A percentile compares a stretch with the other conserved stretches of the same genome.
Evolutionary conservation across 2,797 vertebrate species (phyloP).

Genomic region (Nannoperca obscura): DNA sequence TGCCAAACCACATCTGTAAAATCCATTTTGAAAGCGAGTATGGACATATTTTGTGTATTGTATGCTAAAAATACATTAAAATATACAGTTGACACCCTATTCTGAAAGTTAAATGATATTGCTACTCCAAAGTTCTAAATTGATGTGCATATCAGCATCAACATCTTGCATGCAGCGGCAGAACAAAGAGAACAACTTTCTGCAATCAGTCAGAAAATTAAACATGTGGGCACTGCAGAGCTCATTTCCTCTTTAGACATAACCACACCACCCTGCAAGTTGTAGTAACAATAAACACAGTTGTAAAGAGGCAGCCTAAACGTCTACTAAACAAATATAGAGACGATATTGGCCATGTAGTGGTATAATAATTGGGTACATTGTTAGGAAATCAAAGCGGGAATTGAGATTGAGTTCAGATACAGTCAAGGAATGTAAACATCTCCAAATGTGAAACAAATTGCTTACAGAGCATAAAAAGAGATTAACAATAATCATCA

Average conservation of each 20-base stretch:
- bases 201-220: constrained; percentile 22
- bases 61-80: background rate
- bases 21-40: background rate
- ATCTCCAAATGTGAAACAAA: background rate
- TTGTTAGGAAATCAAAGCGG: constrained; percentile 10
- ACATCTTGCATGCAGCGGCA: constrained; percentile 6
- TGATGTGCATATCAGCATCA: background rate
- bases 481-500: background rate
- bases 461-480: background rate
- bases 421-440: background rate
- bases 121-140: background rate
- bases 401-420: background rate
- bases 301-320: background rate
- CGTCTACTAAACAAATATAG: constrained; percentile 7
- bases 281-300: constrained; percentile 4
- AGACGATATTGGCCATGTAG: background rate
- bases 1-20: background rate
- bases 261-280: background rate
- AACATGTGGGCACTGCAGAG: background rate
- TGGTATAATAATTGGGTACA: constrained; percentile 1
- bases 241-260: constrained; percentile 33
- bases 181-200: background rate
- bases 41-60: background rate
- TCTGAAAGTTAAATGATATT: background rate
- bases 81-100: background rate